Evolutionary conservation across 2,797 vertebrate species (phyloP).

Genomic region (Aulostomus chinensis): DNA sequence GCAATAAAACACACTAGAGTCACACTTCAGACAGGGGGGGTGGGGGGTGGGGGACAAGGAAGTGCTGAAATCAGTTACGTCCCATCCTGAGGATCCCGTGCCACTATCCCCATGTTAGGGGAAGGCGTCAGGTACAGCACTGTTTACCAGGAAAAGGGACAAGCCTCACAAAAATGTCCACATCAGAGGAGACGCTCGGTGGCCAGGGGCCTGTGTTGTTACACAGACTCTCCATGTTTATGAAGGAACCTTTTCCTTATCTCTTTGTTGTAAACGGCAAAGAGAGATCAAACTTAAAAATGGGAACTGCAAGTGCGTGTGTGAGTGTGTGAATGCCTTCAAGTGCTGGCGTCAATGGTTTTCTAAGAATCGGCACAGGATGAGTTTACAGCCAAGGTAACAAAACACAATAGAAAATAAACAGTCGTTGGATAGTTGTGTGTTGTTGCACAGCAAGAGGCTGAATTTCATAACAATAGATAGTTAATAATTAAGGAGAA

Average conservation of each 20-base stretch:
- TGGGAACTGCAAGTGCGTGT: background rate
- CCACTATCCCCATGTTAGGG: conserved; percentile 79
- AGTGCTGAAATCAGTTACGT: conserved; percentile 86
- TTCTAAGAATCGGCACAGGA: conserved; percentile 55
- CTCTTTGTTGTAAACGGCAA: conserved; percentile 39
- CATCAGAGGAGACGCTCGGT: conserved; percentile 61
- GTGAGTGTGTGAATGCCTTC: conserved; percentile 20
- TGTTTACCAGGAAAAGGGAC: conserved; percentile 83
- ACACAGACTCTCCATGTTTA: conserved; percentile 61
- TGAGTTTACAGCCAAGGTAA: conserved; percentile 47
- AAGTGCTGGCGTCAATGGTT: conserved; percentile 37
- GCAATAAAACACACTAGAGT: conserved; percentile 85
- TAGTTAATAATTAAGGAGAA: no score
- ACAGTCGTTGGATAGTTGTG: conserved; percentile 6
- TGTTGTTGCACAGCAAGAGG: no score
- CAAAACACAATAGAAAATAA: conserved; percentile 45
- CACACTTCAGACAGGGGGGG: conserved; percentile 76
- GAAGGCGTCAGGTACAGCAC: conserved; percentile 68
- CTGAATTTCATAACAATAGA: no score
- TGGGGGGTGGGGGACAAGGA: conserved; percentile 74
- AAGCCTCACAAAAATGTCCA: conserved; percentile 42
- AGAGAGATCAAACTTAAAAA: conserved; percentile 23
- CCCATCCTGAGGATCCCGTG: conserved; percentile 83
- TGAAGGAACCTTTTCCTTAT: conserved; percentile 39
- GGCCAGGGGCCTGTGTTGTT: conserved; percentile 52